Conservation (phyloP, 2,888 invertebrate genomes). For the Lampropteryx suffumata region DNA sequence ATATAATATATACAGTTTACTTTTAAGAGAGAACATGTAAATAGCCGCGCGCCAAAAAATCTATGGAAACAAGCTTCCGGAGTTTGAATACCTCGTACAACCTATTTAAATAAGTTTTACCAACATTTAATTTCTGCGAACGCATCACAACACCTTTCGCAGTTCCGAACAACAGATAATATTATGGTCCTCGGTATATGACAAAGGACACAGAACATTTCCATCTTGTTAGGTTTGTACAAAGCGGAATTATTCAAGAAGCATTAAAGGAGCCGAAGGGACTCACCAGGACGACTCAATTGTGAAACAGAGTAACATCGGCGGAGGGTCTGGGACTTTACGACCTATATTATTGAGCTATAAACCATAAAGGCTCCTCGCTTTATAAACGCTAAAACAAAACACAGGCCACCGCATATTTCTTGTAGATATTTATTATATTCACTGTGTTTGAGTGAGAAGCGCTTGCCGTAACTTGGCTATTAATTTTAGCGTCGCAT, state of each 20-base stretch:
- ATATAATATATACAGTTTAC: no score
- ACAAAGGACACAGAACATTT: conserved; percentile 45
- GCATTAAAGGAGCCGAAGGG: conserved; percentile 55
- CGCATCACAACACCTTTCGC: no score
- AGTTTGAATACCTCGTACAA: no score
- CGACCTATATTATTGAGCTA: conserved; percentile 73
- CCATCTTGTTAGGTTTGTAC: conserved; percentile 45
- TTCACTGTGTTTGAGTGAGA: no score
- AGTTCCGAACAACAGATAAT: no score
- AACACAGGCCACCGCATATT: conserved; percentile 65
- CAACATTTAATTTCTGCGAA: not conserved
- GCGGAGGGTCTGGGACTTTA: conserved; percentile 63
- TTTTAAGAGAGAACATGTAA: no score
- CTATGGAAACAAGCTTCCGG: no score
- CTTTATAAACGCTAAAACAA: conserved; percentile 72
- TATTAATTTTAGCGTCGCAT: no score
- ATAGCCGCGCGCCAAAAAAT: no score
- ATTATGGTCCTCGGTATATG: conserved; percentile 11
- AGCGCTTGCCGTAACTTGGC: no score
- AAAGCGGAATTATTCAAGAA: conserved; percentile 58
- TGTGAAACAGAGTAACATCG: conserved; percentile 59
- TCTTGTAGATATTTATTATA: conserved; percentile 61
- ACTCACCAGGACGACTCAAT: conserved; percentile 64
- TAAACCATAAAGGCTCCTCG: conserved; percentile 72
- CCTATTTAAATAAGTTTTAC: no score